Base-by-base conservation (phyloP, 2,113 vertebrate genomes). In the Piliocolobus tephrosceles region DNA sequence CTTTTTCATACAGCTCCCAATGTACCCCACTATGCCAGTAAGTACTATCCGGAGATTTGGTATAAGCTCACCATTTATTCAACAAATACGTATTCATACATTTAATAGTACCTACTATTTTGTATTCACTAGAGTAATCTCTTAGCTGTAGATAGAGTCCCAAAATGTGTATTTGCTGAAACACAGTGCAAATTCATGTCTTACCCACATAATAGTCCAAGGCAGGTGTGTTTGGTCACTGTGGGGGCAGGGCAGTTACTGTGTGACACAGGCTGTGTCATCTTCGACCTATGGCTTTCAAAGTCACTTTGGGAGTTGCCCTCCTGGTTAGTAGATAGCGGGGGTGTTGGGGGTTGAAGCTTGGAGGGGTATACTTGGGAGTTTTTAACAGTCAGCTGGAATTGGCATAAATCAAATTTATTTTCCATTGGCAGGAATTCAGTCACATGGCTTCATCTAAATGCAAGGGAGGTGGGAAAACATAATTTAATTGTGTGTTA, bases 1-100 rank as follows among this genome's bases (percentile, higher is more conserved):
- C 99, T 99, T 89, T 99, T 99, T 98, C 99, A 99, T 98, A 99
- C 99, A 0, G 99, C 99, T 68, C 99, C 99, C 90, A 99, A 99
- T 0, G 99, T 99, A 93, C 99, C 99, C 73, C 99, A 99, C 95
- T 99, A 99, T 96, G 99, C 99, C 98, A 99, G 99, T 99, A 98
- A 99, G 99, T 99, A 98, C 97, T 61, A 0, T 27, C 68, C 72
- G 47, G 23, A 80, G 50, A 18, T 38, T 81, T 90, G 82, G 16
- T 70, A 30, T 64, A 58, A 72, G 73, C 75, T 86, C 2, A 47
- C 32, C 17, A 17, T 89, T 89, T 66, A 91, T 35, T 95, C n/a
- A 88, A 20, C 64, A 79, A 8, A 72, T 93, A 50, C 22, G 68
- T 75, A 47, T 75, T 90, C 17, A 90, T 6, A 35, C n/a, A 72